phyloP scores from a whole-genome alignment of 2,113 vertebrate genomes.

The Cephalopterus ornatus region DNA sequence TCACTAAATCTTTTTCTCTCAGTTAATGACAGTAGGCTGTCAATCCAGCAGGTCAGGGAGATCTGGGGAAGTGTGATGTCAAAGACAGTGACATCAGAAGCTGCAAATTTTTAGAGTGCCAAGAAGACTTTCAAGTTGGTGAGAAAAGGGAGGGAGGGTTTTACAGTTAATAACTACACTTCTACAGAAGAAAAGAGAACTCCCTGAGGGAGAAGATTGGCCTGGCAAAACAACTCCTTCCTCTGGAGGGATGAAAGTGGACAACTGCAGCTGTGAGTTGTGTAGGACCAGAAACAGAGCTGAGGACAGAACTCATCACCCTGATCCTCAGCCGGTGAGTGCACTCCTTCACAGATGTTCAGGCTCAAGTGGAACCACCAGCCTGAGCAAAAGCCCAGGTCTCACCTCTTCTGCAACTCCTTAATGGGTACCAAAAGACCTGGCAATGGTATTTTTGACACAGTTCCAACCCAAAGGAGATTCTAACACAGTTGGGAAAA shows the following conservation, averaged over 20 bases:
- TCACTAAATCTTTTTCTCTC: not conserved
- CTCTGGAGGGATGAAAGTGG: not conserved
- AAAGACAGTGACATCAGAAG: not conserved
- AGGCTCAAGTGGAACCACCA: not conserved
- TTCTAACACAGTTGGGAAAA: not conserved
- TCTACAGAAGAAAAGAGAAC: not conserved
- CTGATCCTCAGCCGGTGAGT: accelerated
- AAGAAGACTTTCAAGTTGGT: not conserved
- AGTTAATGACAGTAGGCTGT: not conserved
- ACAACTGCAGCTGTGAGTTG: not conserved
- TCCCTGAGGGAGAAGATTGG: not conserved
- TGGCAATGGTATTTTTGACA: not conserved
- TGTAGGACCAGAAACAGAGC: not conserved
- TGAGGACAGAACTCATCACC: not conserved
- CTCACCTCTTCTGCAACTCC: not conserved
- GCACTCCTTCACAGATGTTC: not conserved
- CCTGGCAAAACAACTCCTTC: not conserved
- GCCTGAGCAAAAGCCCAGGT: not conserved
- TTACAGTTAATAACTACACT: not conserved
- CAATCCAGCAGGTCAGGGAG: not conserved
- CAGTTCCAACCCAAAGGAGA: not conserved
- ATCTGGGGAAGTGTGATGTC: not conserved
- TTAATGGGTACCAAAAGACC: not conserved
- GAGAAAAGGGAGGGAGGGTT: not conserved
- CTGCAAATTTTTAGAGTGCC: not conserved